Conservation (phyloP, 2,113 vertebrate genomes). For the Ramphastos sulfuratus region DNA sequence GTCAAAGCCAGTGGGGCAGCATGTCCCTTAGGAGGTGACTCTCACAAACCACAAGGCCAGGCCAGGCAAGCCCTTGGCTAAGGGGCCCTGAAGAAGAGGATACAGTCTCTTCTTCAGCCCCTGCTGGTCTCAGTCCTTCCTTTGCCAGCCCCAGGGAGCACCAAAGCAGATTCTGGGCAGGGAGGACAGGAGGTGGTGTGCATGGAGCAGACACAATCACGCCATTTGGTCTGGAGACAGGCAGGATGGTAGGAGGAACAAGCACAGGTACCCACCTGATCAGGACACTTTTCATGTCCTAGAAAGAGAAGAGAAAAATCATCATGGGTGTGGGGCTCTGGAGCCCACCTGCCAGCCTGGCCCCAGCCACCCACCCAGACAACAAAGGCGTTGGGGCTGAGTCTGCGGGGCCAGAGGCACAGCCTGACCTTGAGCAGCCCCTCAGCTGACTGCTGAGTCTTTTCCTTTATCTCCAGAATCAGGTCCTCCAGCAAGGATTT, state of each 20-base stretch:
- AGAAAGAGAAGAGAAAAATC: neutral
- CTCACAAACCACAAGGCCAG: neutral
- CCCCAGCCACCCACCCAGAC: neutral
- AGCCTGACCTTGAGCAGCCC: slow-evolving; percentile 49
- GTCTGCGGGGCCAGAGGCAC: neutral
- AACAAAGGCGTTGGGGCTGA: neutral
- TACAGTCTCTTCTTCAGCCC: neutral
- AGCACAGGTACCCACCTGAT: neutral
- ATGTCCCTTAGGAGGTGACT: neutral
- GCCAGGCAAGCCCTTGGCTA: neutral
- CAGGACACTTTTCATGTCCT: slow-evolving; percentile 51
- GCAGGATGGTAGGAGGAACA: neutral
- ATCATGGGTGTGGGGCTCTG: neutral
- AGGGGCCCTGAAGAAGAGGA: neutral
- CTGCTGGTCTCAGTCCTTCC: neutral
- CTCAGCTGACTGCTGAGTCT: slow-evolving; percentile 1
- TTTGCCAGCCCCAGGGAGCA: neutral
- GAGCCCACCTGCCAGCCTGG: neutral
- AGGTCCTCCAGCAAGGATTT: slow-evolving; percentile 37
- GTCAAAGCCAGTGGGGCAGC: neutral
- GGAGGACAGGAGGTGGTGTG: neutral
- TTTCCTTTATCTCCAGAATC: slow-evolving; percentile 49
- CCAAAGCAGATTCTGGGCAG: neutral
- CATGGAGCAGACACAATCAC: neutral
- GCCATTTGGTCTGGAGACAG: neutral